phyloP scores from a whole-genome alignment of 2,797 vertebrate species.

The Acrocephalus scirpaceus region DNA sequence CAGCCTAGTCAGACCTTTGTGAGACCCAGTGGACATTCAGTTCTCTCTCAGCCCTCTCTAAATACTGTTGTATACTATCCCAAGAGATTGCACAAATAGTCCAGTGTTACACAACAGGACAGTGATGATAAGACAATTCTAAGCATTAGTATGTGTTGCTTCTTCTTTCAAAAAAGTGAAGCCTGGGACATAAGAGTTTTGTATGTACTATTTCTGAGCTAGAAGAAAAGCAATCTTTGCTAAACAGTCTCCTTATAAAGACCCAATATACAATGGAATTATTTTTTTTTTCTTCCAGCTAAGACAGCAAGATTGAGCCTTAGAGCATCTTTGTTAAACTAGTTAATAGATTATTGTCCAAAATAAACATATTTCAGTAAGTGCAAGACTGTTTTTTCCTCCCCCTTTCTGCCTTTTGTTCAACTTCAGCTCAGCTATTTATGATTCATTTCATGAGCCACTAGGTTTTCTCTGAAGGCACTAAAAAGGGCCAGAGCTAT shows the following conservation, averaged over 20 bases:
- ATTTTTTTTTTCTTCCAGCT: background rate
- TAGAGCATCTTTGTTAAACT: constrained; percentile 42
- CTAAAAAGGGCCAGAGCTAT: constrained; percentile 68
- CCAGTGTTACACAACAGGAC: background rate
- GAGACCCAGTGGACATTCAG: background rate
- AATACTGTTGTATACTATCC: background rate
- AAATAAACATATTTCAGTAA: constrained; percentile 48
- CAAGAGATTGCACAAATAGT: background rate
- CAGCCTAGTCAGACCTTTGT: background rate
- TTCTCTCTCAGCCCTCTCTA: background rate
- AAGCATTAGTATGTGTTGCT: background rate
- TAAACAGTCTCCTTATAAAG: background rate
- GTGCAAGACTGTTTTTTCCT: constrained; percentile 43
- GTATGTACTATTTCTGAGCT: background rate
- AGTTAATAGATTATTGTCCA: constrained; percentile 50
- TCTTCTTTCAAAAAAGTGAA: background rate
- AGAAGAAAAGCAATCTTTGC: background rate
- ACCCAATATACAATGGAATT: background rate
- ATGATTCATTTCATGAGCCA: constrained; percentile 73
- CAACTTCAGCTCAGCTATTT: constrained; percentile 70
- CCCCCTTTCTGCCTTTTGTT: constrained; percentile 43
- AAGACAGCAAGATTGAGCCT: background rate
- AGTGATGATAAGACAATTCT: background rate
- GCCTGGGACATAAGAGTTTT: background rate
- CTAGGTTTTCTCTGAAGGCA: constrained; percentile 68